Percentiles rank a stretch among this genome's conserved stretches.
Conservation (phyloP, 2,797 vertebrate genomes). For the Epinephelus coioides region DNA sequence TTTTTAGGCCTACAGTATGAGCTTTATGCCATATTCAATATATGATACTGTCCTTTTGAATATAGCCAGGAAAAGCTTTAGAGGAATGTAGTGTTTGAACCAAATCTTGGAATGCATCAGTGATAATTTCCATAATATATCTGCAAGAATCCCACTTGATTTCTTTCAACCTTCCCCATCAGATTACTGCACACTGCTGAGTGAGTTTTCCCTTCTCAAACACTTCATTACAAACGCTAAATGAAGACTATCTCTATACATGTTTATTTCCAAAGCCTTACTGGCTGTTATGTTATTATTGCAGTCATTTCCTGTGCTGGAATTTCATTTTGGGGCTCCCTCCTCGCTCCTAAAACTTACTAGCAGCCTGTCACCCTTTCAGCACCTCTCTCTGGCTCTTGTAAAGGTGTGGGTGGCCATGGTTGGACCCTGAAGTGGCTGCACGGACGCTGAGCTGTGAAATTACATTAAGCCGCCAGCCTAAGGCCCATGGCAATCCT, state of each 20-base stretch:
- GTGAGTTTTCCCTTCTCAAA: constrained; percentile 28
- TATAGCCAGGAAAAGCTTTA: constrained; percentile 36
- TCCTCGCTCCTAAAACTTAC: constrained; percentile 65
- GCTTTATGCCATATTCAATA: constrained; percentile 1
- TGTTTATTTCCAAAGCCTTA: constrained; percentile 67
- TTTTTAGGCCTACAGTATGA: background rate
- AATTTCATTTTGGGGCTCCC: constrained; percentile 72
- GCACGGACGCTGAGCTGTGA: constrained; percentile 78
- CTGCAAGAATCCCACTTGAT: constrained; percentile 30
- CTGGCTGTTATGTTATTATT: constrained; percentile 70
- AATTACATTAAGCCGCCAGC: constrained; percentile 78
- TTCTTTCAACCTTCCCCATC: constrained; percentile 34
- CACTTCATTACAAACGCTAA: constrained; percentile 50
- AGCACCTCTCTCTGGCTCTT: constrained; percentile 69
- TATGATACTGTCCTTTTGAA: constrained; percentile 31
- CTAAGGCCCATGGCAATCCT: constrained; percentile 74
- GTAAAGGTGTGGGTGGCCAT: constrained; percentile 77
- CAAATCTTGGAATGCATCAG: constrained; percentile 38
- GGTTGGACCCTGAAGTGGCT: constrained; percentile 72
- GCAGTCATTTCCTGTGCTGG: constrained; percentile 73
- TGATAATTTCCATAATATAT: constrained; percentile 57
- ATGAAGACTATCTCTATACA: constrained; percentile 51
- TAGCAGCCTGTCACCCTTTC: constrained; percentile 71
- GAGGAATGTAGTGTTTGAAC: constrained; percentile 24
- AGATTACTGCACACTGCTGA: constrained; percentile 13